Conservation (phyloP, 2,888 invertebrate species). For the Cryptocephalus primarius region DNA sequence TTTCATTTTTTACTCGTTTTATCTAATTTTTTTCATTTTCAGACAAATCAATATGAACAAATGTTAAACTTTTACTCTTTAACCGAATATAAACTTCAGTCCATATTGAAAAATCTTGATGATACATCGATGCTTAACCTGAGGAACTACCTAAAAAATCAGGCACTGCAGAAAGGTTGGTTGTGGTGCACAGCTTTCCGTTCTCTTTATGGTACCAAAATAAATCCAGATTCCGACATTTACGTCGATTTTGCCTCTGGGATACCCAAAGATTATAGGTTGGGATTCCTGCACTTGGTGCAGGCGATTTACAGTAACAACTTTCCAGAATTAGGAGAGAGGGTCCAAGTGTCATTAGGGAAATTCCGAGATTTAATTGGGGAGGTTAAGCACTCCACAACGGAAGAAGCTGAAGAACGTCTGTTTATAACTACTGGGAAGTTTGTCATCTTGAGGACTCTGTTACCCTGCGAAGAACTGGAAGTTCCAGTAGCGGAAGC, state of each 20-base stretch:
- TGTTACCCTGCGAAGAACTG: conserved; percentile 25
- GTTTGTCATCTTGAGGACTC: conserved; percentile 22
- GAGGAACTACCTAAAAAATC: conserved; percentile 16
- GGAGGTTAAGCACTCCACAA: too few relatives aligned
- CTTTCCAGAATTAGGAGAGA: too few relatives aligned
- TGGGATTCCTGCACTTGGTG: conserved; percentile 20
- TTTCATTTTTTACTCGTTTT: too few relatives aligned
- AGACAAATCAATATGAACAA: conserved; percentile 32
- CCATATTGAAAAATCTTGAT: conserved; percentile 19
- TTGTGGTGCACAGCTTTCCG: conserved; percentile 22
- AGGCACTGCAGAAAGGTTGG: conserved; percentile 17
- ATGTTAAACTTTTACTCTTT: conserved; percentile 20
- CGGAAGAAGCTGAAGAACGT: too few relatives aligned
- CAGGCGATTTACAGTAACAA: too few relatives aligned
- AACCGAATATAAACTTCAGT: conserved; percentile 24
- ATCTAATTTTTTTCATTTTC: conserved; percentile 18
- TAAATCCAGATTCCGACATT: conserved; percentile 11
- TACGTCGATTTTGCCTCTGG: conserved; percentile 17
- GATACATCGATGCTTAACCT: conserved; percentile 18
- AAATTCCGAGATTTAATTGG: too few relatives aligned
- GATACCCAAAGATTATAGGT: conserved; percentile 6
- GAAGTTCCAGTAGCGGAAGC: conserved; percentile 31
- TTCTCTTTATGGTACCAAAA: conserved; percentile 7
- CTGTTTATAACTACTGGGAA: conserved; percentile 14
- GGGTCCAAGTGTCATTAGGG: too few relatives aligned